Percentiles rank a stretch among this genome's conserved stretches.
These are phyloP conservation scores for Eupeodes luniger DNA, from an alignment of 2,888 invertebrate genomes.

Conservation along the genomic window DNA sequence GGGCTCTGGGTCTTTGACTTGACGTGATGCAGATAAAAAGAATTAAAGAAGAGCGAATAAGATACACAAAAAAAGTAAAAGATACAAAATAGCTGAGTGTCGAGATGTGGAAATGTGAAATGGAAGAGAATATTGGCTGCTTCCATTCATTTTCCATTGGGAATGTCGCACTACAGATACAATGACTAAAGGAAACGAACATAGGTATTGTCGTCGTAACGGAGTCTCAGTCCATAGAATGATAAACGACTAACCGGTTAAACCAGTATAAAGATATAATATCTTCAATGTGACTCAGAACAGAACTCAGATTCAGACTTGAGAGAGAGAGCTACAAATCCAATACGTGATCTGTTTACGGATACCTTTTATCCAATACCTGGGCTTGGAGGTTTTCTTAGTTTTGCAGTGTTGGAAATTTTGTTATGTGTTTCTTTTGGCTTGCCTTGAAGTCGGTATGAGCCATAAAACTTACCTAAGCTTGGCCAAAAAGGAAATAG, in stretches of 20 bases:
- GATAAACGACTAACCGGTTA: slow-evolving; percentile 56
- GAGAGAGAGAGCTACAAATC: slow-evolving; percentile 7
- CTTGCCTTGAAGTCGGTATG: neutral
- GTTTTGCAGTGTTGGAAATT: neutral
- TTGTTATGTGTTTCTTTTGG: neutral
- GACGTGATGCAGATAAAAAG: slow-evolving; percentile 13
- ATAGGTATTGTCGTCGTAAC: neutral
- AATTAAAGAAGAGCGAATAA: slow-evolving; percentile 26
- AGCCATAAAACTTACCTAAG: neutral
- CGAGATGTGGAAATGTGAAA: neutral
- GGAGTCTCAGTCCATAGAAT: too few relatives aligned
- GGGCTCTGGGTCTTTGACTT: slow-evolving; percentile 9
- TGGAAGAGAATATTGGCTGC: slow-evolving; percentile 10
- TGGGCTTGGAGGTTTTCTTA: neutral
- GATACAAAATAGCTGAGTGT: neutral
- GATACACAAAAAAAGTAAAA: slow-evolving; percentile 24
- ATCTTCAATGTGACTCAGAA: slow-evolving; percentile 37
- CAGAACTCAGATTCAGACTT: too few relatives aligned
- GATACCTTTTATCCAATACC: neutral
- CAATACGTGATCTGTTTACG: slow-evolving; percentile 32
- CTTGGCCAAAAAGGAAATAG: slow-evolving; percentile 9
- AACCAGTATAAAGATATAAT: slow-evolving; percentile 47
- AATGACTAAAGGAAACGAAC: neutral
- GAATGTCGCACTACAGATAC: neutral
- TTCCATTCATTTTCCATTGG: neutral